phyloP scores from a whole-genome alignment of 2,113 vertebrate genomes.

The Mixornis gularis region DNA sequence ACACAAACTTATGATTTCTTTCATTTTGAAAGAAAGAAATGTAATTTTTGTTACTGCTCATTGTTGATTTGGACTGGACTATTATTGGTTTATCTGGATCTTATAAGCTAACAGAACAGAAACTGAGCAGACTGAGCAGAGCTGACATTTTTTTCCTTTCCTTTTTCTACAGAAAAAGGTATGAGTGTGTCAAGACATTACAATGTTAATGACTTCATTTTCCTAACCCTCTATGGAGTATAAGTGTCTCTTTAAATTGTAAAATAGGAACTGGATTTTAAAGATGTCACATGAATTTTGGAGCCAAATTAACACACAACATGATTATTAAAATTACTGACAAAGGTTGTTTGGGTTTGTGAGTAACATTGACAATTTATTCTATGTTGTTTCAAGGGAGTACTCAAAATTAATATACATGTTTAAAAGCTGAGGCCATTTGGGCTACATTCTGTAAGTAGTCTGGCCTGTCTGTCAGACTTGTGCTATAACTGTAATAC shows the following conservation, averaged over 20 bases:
- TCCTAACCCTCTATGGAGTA: background rate
- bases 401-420: background rate
- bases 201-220: background rate
- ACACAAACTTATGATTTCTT: background rate
- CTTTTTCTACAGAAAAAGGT: background rate
- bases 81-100: background rate
- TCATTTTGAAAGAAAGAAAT: background rate
- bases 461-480: background rate
- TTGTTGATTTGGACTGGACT: background rate
- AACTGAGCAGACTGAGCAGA: background rate
- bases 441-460: background rate
- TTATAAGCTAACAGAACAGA: background rate
- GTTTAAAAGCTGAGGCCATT: background rate
- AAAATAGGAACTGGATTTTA: background rate
- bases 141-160: background rate
- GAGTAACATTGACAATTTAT: background rate
- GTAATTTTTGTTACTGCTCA: background rate
- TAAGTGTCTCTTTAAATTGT: background rate
- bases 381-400: background rate
- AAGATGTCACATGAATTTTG: background rate
- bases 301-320: background rate
- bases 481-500: background rate
- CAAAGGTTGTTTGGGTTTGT: background rate
- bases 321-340: background rate
- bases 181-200: background rate